These are phyloP conservation scores for Heliangelus exortis DNA, from an alignment of 2,797 vertebrate genomes.

Conservation along the genomic window DNA sequence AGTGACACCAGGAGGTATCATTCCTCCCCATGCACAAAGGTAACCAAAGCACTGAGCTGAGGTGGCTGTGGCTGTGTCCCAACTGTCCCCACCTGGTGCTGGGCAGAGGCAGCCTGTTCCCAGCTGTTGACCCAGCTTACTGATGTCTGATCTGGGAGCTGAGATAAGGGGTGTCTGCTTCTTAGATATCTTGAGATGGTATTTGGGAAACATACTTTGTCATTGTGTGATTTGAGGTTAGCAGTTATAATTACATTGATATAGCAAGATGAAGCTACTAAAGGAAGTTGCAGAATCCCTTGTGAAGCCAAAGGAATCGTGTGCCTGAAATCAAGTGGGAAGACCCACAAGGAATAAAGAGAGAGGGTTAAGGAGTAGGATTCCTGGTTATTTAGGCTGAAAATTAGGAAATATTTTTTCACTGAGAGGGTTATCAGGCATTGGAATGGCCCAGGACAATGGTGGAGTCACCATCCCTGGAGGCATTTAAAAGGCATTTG, in stretches of 20 bases:
- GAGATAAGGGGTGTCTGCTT: accelerated
- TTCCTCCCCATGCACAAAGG: accelerated
- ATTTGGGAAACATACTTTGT: not conserved
- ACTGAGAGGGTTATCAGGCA: too few species aligned
- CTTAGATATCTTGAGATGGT: not conserved
- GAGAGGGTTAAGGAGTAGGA: too few species aligned
- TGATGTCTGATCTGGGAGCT: not conserved
- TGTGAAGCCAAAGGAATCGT: too few species aligned
- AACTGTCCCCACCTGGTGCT: accelerated
- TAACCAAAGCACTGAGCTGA: not conserved
- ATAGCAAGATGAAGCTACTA: not conserved
- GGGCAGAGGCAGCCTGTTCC: not conserved
- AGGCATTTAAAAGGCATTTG: too few species aligned
- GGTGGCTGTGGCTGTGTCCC: not conserved
- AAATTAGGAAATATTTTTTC: too few species aligned
- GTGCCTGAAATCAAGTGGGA: too few species aligned
- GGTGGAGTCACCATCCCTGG: too few species aligned
- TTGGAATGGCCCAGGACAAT: too few species aligned
- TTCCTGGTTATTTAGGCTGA: too few species aligned
- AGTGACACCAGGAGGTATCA: not conserved
- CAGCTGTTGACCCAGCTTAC: not conserved
- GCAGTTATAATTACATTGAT: not conserved
- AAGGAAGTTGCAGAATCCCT: not conserved
- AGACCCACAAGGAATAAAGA: too few species aligned
- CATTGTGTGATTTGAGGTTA: not conserved